Evolutionary conservation across 2,888 invertebrate genomes (phyloP).

Genomic region (Cantharis flavilabris): DNA sequence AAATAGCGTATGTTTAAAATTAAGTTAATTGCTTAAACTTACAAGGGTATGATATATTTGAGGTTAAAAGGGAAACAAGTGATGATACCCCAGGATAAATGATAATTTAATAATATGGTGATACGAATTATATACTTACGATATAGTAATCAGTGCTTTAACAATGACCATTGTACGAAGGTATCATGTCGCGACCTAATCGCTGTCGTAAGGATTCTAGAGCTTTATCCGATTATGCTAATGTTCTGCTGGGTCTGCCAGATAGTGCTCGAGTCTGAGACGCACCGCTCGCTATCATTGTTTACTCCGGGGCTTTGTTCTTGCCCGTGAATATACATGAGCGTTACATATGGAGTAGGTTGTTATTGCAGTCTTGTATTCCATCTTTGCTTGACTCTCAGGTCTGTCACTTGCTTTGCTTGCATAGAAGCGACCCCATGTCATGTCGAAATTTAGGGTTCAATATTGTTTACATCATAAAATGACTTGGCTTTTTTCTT

Average conservation of each 20-base stretch:
- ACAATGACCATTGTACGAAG: constrained; percentile 44
- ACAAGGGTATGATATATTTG: background rate
- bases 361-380: constrained; percentile 50
- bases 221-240: constrained; percentile 56
- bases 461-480: constrained; percentile 22
- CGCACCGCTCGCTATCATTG: constrained; percentile 49
- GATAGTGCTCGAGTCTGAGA: constrained; percentile 46
- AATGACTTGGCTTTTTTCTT: constrained; percentile 6
- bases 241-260: constrained; percentile 51
- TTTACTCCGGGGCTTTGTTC: constrained; percentile 55
- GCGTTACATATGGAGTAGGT: constrained; percentile 56
- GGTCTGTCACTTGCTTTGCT: constrained; percentile 24
- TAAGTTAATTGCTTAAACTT: background rate
- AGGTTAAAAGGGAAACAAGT: constrained; percentile 4
- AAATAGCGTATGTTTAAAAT: background rate
- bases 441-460: constrained; percentile 22
- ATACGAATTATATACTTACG: constrained; percentile 19
- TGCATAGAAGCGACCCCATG: constrained; percentile 18
- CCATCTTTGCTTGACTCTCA: constrained; percentile 36
- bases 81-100: background rate
- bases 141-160: constrained; percentile 24
- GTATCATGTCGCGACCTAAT: constrained; percentile 45
- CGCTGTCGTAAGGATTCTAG: constrained; percentile 51
- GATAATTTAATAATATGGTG: constrained; percentile 1
- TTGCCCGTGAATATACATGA: constrained; percentile 56